Base-by-base conservation (phyloP, 1,140 invertebrate genomes). In the Drosophila punjabiensis region DNA sequence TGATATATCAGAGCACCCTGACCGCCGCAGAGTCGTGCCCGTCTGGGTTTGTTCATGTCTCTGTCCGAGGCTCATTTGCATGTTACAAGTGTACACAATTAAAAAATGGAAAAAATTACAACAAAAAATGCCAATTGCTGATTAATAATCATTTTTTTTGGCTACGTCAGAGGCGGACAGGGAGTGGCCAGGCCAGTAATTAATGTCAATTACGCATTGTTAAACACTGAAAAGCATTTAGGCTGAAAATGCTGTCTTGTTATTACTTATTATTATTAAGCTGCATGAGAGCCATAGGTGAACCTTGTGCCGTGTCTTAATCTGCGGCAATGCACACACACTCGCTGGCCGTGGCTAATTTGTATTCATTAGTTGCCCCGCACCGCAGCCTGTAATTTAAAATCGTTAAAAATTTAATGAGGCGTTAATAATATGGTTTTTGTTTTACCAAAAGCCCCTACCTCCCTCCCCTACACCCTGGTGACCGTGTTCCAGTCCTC, bases 331-430 rank as follows among this genome's bases (percentile, higher is more conserved):
- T 39, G 55, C n/a, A 70, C 39, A 45, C n/a, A 79, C 78, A 14
- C n/a, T 53, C 50, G 4, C 10, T 16, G 14, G 32, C 52, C 56
- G 79, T 60, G 79, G 76, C 86, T 90, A 90, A 90, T 90, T 90
- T 81, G 86, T 90, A 90, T 90, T 90, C 86, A 90, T 90, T 90
- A 90, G 82, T 80, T 82, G 76, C 50, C 65, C 71, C 73, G 66
- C 88, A 74, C 84, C 67, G 66, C 66, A 91, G 75, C 47, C 82
- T 91, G 87, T 90, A 90, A 90, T 90, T 90, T 90, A 80, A 91
- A 90, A 90, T 86, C 86, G 86, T 90, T 90, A 90, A 90, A 90
- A 91, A 84, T 90, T 90, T 90, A 90, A 90, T 90, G 86, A 90
- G 86, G 86, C 87, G 86, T 90, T 90, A 90, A 90, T 90, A 90